Percentiles rank a stretch among this genome's conserved stretches.
Evolutionary conservation across 2,113 vertebrate genomes (phyloP).

Genomic region (Phalacrocorax carbo): DNA sequence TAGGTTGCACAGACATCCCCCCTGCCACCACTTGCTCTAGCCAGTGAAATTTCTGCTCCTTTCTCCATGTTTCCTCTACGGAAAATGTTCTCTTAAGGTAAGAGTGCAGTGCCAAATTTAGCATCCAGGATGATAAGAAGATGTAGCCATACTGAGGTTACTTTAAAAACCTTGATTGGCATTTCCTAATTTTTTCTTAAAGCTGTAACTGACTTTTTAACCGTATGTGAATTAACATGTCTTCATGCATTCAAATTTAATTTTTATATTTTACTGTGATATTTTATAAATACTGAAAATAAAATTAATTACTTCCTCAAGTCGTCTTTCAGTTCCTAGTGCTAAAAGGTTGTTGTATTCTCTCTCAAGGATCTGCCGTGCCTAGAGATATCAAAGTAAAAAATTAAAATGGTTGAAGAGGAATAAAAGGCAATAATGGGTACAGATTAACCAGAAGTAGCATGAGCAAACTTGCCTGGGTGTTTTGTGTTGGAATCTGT

Average conservation of each 20-base stretch:
- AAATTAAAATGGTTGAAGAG: constrained; percentile 30
- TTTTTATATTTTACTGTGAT: background rate
- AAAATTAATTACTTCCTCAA: constrained; percentile 90
- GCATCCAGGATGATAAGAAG: background rate
- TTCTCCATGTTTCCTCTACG: background rate
- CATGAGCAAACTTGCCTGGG: constrained; percentile 77
- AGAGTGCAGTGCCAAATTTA: background rate
- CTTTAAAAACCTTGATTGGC: background rate
- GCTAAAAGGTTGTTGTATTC: constrained; percentile 99
- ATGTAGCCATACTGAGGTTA: background rate
- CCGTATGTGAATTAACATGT: background rate
- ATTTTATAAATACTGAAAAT: constrained; percentile 29
- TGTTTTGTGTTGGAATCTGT: constrained; percentile 98
- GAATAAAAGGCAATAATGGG: background rate
- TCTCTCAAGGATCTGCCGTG: constrained; percentile 97
- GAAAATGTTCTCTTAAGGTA: background rate
- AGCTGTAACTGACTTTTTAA: background rate
- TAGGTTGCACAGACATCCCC: background rate
- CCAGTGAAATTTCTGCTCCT: background rate
- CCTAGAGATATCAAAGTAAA: constrained; percentile 79
- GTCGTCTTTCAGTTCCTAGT: constrained; percentile 92
- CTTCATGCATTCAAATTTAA: constrained; percentile 9
- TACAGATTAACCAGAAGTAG: background rate
- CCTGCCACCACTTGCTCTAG: background rate
- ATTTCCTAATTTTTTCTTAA: background rate